Evolutionary conservation across 2,797 vertebrate species (phyloP).

Genomic region (Hypotaenidia philippensis): DNA sequence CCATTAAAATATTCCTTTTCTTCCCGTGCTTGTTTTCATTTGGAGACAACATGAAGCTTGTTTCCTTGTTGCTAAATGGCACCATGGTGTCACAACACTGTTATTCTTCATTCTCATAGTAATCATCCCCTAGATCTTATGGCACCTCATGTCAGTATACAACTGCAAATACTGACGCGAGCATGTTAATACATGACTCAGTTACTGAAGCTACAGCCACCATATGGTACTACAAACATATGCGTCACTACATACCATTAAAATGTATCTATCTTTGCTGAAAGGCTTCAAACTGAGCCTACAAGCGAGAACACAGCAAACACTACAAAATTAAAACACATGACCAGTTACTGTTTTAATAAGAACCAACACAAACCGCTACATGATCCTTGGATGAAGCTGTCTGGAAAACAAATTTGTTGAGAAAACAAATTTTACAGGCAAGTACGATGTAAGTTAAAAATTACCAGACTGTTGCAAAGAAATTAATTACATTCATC

Average conservation of each 20-base stretch:
- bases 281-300: background rate
- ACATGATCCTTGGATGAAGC: background rate
- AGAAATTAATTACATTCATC: constrained; percentile 1
- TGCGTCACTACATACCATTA: background rate
- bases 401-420: constrained; percentile 19
- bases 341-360: background rate
- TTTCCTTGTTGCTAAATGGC: background rate
- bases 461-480: constrained; percentile 16
- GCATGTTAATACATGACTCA: background rate
- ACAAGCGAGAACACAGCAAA: background rate
- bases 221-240: rapidly evolving
- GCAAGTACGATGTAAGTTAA: background rate
- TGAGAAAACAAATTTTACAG: constrained; percentile 13
- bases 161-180: background rate
- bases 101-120: background rate
- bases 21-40: background rate
- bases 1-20: background rate
- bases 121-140: background rate
- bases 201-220: background rate
- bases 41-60: background rate
- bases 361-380: background rate
- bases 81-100: rapidly evolving
- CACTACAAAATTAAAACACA: background rate
- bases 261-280: background rate
- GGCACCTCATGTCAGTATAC: background rate